Evolutionary conservation across 1,140 invertebrate species (phyloP), one percentile per base, ranked within the genome.

Genomic region (Mylabris phalerata): DNA sequence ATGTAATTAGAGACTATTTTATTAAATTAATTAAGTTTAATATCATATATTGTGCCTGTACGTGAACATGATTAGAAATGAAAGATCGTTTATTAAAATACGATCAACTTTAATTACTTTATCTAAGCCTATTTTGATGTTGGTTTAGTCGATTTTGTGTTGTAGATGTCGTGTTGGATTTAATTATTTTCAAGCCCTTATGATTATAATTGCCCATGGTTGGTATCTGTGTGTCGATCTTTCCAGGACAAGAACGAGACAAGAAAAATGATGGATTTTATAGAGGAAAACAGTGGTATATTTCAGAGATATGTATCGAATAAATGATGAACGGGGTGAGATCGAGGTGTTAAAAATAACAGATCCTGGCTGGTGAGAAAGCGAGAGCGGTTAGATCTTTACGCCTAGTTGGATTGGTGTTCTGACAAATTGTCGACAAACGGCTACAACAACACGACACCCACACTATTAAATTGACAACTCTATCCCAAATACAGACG

Each of bases 311-410:
- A 63, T 59, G 58, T 63, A 63, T 55, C 59, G 45, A 26, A 32
- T 32, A 32, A 48, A 60, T 59, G 57, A 63, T 59, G 48, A 54
- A 50, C 45, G 27, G 56, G 54, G 44, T 47, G 27, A 6, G 61
- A 44, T 38, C 48, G 57, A 63, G 61, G 61, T 63, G 61, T 63
- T 63, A 63, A 60, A 47, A 51, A 49, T 63, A 63, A 63, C 61
- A 63, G 61, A 63, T 63, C 56, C 60, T 60, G 46, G 45, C 50
- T 44, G 40, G 4, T 32, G 19, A 19, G 19, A 19, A 19, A 19
- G 19, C 7, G 32, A 32, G 32, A 32, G 32, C 48, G 24, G 57
- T 32, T 32, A 32, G 32, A 32, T 7, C 32, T 32, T 56, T 49
- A 50, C 51, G 54, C 48, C 41, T 48, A 44, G 49, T 39, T 25